Base-by-base conservation (phyloP, 2,888 invertebrate genomes). In the Coenonympha glycerion region DNA sequence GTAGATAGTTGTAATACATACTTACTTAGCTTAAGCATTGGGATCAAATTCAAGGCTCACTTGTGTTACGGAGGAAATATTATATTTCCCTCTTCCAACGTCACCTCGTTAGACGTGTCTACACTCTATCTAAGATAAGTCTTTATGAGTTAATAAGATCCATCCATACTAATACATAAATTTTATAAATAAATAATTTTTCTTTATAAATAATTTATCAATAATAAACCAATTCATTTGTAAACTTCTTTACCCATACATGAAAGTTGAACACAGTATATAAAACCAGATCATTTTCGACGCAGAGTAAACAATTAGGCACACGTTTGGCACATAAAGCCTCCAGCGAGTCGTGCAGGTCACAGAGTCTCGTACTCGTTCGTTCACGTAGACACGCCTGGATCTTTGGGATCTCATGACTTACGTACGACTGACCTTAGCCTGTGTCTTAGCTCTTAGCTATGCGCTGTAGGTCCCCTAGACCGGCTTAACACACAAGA, bases 261-360 rank as follows among this genome's bases (percentile, higher is more conserved):
- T n/a, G 26, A 26, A 1, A 26, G 26, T 26, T 26, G 26, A 26
- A 26, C 26, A 26, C 8, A n/a, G n/a, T 26, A 26, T 26, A 3
- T 9, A n/a, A 19, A 33, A 22, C 18, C 16, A 33, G 31, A 44
- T 22, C 30, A n/a, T 24, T 36, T 13, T 15, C 24, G 15, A 47
- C 31, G 6, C 31, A 31, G 40, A 2, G 9, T 9, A 40, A 16
- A 15, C 11, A 41, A 46, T 33, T 51, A 46, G 44, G 13, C 19
- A 26, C 50, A 46, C 34, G 40, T 24, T 30, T n/a, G 15, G 8
- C 39, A 18, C 11, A 28, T 18, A 28, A 34, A 46, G 36, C 36
- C 46, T 53, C 49, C 50, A 15, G 40, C 18, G 37, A 13, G 40
- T 52, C 54, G 52, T 54, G 57, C 49, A 24, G 42, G 34, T 41